Evolutionary conservation across 2,888 invertebrate genomes (phyloP).

Genomic region (Meliscaeva auricollis): DNA sequence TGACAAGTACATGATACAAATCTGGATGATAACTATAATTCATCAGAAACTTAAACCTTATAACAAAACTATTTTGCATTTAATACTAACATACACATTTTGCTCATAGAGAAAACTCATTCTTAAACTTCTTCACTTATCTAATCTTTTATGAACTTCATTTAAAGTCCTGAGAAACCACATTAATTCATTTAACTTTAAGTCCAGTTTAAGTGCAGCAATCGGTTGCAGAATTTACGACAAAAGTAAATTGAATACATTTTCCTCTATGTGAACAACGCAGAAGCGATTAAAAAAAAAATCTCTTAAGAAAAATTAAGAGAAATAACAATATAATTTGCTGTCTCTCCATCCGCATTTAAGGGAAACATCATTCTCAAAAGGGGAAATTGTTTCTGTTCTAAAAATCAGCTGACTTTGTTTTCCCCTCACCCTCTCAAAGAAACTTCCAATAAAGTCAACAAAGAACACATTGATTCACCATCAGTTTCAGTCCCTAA

Average conservation of each 20-base stretch:
- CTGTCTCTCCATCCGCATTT: not conserved
- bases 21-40: too few species aligned
- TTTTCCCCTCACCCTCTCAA: not conserved
- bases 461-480: not conserved
- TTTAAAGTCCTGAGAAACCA: not conserved
- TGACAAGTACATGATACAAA: too few species aligned
- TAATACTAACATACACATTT: too few species aligned
- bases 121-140: not conserved
- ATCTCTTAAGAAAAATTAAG: slow-evolving; percentile 34
- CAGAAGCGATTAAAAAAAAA: not conserved
- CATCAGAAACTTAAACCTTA: too few species aligned
- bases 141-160: not conserved
- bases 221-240: slow-evolving; percentile 25
- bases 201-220: slow-evolving; percentile 17
- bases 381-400: slow-evolving; percentile 46
- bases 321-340: slow-evolving; percentile 1
- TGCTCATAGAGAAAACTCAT: not conserved
- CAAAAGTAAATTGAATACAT: slow-evolving; percentile 22
- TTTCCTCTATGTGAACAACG: slow-evolving; percentile 5
- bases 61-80: too few species aligned
- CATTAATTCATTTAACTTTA: slow-evolving; percentile 16
- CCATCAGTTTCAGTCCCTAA: slow-evolving; percentile 41
- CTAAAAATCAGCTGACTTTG: slow-evolving; percentile 66
- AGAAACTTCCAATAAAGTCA: not conserved
- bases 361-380: not conserved